phyloP scores from a whole-genome alignment of 2,113 vertebrate species.

The Chunga burmeisteri region DNA sequence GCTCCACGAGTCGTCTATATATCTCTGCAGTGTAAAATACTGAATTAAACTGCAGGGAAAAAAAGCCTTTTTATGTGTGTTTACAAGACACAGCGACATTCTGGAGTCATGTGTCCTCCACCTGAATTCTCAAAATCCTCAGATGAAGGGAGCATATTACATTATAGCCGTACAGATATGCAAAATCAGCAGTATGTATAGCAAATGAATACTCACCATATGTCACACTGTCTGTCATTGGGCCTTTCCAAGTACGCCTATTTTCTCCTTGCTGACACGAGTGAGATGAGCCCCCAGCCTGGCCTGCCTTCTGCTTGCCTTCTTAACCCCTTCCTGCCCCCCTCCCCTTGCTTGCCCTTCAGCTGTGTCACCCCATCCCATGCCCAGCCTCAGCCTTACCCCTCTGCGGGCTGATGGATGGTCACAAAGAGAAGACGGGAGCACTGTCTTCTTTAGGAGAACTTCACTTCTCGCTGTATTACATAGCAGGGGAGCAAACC shows the following conservation, averaged over 20 bases:
- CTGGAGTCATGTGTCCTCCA: not conserved
- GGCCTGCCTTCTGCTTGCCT: slow-evolving; percentile 15
- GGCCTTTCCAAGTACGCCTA: slow-evolving; percentile 8
- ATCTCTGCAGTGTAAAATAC: not conserved
- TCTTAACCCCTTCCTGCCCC: slow-evolving; percentile 11
- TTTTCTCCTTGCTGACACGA: slow-evolving; percentile 48
- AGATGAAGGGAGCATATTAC: not conserved
- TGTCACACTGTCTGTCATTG: slow-evolving; percentile 33
- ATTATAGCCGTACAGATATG: not conserved
- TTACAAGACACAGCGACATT: not conserved
- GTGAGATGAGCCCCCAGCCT: not conserved
- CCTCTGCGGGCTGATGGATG: not conserved
- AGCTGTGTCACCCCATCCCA: not conserved
- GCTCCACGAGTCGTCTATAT: fast-evolving
- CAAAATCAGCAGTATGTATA: slow-evolving; percentile 18
- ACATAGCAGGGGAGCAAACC: not conserved
- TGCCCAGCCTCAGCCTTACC: not conserved
- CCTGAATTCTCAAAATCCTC: not conserved
- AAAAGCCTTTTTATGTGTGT: not conserved
- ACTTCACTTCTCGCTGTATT: not conserved
- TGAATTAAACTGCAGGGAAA: not conserved
- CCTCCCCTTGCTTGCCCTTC: not conserved
- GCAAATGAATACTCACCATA: slow-evolving; percentile 11
- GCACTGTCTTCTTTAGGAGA: not conserved
- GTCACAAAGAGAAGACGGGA: not conserved